phyloP scores from a whole-genome alignment of 2,113 vertebrate genomes.

The Elgaria multicarinata region DNA sequence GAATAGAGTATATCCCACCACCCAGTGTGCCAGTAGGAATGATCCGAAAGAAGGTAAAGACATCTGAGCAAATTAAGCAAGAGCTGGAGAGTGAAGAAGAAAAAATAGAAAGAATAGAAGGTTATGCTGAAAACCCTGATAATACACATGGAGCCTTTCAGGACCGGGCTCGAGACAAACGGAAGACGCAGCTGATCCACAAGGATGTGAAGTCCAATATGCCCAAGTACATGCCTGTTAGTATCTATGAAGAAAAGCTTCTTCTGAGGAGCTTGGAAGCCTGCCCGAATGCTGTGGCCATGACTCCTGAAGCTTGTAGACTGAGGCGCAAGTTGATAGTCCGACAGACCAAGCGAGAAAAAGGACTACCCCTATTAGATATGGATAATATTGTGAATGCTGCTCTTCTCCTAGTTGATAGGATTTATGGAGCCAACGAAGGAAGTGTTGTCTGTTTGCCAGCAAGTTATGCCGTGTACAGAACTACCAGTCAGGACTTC shows the following conservation, averaged over 20 bases:
- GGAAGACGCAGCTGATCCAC: constrained; percentile 73
- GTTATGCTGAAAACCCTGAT: constrained; percentile 78
- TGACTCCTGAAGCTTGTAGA: constrained; percentile 89
- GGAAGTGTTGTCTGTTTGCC: constrained; percentile 63
- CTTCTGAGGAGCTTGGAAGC: constrained; percentile 89
- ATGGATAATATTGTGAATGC: constrained; percentile 89
- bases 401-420: constrained; percentile 89
- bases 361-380: constrained; percentile 92
- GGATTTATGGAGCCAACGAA: constrained; percentile 86
- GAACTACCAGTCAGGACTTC: constrained; percentile 88
- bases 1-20: constrained; percentile 91
- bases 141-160: constrained; percentile 60
- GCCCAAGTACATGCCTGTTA: constrained; percentile 78
- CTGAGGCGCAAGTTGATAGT: constrained; percentile 90
- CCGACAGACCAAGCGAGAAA: constrained; percentile 90
- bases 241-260: constrained; percentile 91
- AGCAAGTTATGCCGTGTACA: constrained; percentile 76
- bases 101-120: constrained; percentile 78
- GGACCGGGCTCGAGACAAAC: constrained; percentile 73
- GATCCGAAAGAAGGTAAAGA: constrained; percentile 86
- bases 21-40: constrained; percentile 70
- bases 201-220: constrained; percentile 71
- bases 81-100: constrained; percentile 94
- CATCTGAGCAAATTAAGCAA: constrained; percentile 87
- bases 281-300: constrained; percentile 86